A percentile compares a stretch with the other conserved stretches of the same genome.
These are phyloP conservation scores for Desmophyllum pertusum DNA, from an alignment of 92 coral and sea anemone genomes.

Conservation along the genomic window DNA sequence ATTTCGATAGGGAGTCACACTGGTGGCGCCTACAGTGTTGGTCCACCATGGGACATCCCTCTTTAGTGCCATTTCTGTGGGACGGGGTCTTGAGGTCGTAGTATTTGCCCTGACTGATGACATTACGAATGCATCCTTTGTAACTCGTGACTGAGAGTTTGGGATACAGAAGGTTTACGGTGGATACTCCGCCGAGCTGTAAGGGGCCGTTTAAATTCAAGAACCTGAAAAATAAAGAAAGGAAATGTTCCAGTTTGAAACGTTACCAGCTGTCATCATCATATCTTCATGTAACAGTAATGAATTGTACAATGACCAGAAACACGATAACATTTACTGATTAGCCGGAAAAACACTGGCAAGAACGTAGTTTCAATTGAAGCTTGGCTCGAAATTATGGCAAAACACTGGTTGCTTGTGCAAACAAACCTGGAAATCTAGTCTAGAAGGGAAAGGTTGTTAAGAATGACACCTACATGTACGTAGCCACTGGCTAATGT, in stretches of 20 bases:
- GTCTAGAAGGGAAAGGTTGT: too few species aligned
- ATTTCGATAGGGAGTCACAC: slow-evolving; percentile 72
- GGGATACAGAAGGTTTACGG: slow-evolving; percentile 69
- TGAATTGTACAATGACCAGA: not conserved
- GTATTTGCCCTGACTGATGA: slow-evolving; percentile 70
- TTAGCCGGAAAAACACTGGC: too few species aligned
- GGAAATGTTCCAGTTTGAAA: not conserved
- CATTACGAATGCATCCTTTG: slow-evolving; percentile 92
- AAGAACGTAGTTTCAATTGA: too few species aligned
- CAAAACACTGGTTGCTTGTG: too few species aligned
- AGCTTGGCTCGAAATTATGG: too few species aligned
- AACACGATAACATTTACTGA: too few species aligned
- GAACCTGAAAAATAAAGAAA: slow-evolving; percentile 53
- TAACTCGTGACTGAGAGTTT: slow-evolving; percentile 57
- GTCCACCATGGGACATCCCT: slow-evolving; percentile 89
- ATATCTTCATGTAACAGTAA: not conserved
- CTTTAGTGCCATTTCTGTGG: slow-evolving; percentile 63
- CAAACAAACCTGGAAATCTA: too few species aligned
- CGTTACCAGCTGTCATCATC: not conserved
- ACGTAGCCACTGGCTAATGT: too few species aligned
- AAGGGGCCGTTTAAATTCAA: slow-evolving; percentile 81
- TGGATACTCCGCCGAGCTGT: slow-evolving; percentile 87
- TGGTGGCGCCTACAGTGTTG: slow-evolving; percentile 73
- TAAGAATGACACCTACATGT: too few species aligned
- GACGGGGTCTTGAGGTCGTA: slow-evolving; percentile 83